These are phyloP conservation scores for Standfussiana lucernea DNA, from an alignment of 2,888 invertebrate species.

Conservation along the genomic window DNA sequence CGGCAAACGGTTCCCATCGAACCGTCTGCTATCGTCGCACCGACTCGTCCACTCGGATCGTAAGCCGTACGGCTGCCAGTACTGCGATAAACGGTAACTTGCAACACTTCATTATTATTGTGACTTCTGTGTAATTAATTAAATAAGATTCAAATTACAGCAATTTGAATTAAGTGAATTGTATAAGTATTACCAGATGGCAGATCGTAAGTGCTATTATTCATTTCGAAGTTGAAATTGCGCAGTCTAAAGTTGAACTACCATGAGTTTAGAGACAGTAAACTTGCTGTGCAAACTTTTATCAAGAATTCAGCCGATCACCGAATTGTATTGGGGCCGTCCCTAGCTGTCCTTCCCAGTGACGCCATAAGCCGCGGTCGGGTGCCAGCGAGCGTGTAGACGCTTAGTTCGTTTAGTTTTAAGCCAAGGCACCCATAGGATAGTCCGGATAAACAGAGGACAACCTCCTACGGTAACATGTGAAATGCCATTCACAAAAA, in stretches of 20 bases:
- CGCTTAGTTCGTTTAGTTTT: not conserved
- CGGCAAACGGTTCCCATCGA: conserved; percentile 83
- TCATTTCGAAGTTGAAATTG: not conserved
- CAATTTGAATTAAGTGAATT: not conserved
- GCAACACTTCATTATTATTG: not conserved
- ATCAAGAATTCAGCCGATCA: not conserved
- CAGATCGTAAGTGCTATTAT: not conserved
- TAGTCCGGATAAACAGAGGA: not conserved
- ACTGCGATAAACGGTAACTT: conserved; percentile 88
- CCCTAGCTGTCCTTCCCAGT: not conserved
- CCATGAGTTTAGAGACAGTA: not conserved
- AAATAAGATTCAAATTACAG: not conserved
- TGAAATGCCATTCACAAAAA: not conserved
- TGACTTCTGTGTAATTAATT: not conserved
- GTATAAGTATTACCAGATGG: conserved; percentile 17
- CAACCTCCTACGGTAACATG: not conserved
- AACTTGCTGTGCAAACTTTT: not conserved
- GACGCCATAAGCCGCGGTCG: too few species aligned
- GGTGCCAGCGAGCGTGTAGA: too few species aligned
- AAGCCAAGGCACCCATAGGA: not conserved
- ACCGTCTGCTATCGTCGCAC: conserved; percentile 88
- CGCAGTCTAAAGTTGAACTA: not conserved
- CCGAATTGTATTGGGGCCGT: too few species aligned
- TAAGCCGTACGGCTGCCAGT: conserved; percentile 89
- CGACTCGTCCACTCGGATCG: conserved; percentile 88